These are phyloP conservation scores for Cheilinus undulatus DNA, from an alignment of 2,113 vertebrate species.

Conservation along the genomic window DNA sequence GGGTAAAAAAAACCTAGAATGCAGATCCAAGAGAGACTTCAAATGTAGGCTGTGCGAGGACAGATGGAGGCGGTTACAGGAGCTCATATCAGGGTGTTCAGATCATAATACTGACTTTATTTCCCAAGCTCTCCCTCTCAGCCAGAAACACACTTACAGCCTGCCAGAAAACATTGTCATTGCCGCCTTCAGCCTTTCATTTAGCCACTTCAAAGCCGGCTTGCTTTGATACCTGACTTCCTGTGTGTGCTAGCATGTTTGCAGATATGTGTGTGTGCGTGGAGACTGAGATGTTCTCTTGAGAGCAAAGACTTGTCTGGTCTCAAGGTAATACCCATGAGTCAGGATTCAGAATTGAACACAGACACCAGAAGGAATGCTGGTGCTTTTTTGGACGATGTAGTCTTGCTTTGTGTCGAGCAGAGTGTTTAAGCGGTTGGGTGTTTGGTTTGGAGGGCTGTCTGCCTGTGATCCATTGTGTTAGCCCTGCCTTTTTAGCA, in stretches of 20 bases:
- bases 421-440: constrained; percentile 30
- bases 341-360: constrained; percentile 46
- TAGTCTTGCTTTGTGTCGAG: constrained; percentile 24
- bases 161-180: constrained; percentile 74
- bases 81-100: constrained; percentile 75
- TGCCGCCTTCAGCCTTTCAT: constrained; percentile 72
- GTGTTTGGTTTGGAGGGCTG: constrained; percentile 45
- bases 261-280: constrained; percentile 9
- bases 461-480: constrained; percentile 47
- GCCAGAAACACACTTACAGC: constrained; percentile 65
- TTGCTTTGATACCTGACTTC: constrained; percentile 68
- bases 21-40: constrained; percentile 65
- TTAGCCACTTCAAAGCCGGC: constrained; percentile 64
- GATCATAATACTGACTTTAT: constrained; percentile 76
- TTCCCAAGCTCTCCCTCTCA: constrained; percentile 65
- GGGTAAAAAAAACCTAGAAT: constrained; percentile 51
- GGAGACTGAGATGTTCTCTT: constrained; percentile 46
- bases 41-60: constrained; percentile 65
- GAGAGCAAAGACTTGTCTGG: constrained; percentile 56
- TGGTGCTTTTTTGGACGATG: constrained; percentile 7
- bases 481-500: constrained; percentile 65
- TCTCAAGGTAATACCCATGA: constrained; percentile 69
- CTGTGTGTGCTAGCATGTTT: constrained; percentile 32
- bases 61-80: constrained; percentile 76
- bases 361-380: constrained; percentile 30